Evolutionary conservation across 2,113 vertebrate species (phyloP).

Genomic region (Boulengeromyrus knoepffleri): DNA sequence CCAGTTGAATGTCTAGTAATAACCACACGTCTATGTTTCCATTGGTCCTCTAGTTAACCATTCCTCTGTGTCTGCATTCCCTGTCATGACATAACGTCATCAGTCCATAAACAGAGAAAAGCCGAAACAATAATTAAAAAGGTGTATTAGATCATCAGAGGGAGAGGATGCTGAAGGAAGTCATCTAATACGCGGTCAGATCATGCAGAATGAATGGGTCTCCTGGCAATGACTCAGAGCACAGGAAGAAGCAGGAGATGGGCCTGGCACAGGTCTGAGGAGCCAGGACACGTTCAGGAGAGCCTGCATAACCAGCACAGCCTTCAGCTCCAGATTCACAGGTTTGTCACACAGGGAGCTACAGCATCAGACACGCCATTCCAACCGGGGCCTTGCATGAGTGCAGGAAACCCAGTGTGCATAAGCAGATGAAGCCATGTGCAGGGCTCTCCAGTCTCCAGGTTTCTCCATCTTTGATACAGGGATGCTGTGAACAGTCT

Average conservation of each 20-base stretch:
- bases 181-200: background rate
- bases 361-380: conserved; percentile 18
- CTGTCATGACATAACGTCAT: background rate
- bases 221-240: background rate
- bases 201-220: background rate
- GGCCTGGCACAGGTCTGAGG: background rate
- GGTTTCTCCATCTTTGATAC: background rate
- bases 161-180: background rate
- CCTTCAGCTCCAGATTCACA: conserved; percentile 26
- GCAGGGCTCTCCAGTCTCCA: background rate
- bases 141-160: background rate
- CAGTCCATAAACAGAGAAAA: background rate
- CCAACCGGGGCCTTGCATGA: background rate
- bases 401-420: background rate
- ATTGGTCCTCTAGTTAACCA: background rate
- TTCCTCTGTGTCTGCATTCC: background rate
- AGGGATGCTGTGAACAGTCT: background rate
- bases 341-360: conserved; percentile 27
- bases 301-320: conserved; percentile 32
- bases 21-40: background rate
- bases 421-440: background rate
- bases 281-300: conserved; percentile 32
- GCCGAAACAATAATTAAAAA: background rate
- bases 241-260: background rate
- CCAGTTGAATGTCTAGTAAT: background rate